Conservation (phyloP, 2,888 invertebrate genomes). For the Pyrocoelia pectoralis region DNA sequence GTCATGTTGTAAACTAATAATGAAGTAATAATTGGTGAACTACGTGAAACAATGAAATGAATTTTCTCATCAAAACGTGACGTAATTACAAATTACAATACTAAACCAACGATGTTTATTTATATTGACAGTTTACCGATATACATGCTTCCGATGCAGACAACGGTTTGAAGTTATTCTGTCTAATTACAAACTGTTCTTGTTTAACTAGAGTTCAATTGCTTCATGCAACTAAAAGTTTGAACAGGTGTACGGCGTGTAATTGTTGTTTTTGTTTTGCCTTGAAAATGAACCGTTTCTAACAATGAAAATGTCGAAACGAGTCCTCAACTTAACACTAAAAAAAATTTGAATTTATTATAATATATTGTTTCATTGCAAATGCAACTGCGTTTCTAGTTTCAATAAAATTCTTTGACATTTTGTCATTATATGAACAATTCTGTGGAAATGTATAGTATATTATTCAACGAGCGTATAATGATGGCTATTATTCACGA, state of each 20-base stretch:
- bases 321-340: too few species aligned
- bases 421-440: too few species aligned
- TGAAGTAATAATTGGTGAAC: constrained; percentile 4
- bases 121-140: constrained; percentile 33
- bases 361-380: too few species aligned
- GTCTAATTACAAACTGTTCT: constrained; percentile 21
- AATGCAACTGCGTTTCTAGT: too few species aligned
- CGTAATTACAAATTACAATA: constrained; percentile 12
- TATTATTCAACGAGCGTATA: too few species aligned
- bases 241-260: constrained; percentile 12
- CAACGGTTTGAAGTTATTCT: constrained; percentile 27
- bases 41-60: background rate
- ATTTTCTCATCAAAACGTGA: constrained; percentile 9
- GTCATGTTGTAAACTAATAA: too few species aligned
- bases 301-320: too few species aligned
- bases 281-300: too few species aligned
- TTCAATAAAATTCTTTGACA: too few species aligned
- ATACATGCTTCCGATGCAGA: constrained; percentile 15
- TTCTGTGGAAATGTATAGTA: too few species aligned
- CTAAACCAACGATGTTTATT: constrained; percentile 26
- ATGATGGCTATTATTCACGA: too few species aligned
- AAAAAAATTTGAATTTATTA: too few species aligned
- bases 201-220: constrained; percentile 29
- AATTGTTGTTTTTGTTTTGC: background rate
- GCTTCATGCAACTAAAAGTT: constrained; percentile 26